phyloP scores from a whole-genome alignment of 1,140 invertebrate genomes.

The Agraylea sexmaculata region DNA sequence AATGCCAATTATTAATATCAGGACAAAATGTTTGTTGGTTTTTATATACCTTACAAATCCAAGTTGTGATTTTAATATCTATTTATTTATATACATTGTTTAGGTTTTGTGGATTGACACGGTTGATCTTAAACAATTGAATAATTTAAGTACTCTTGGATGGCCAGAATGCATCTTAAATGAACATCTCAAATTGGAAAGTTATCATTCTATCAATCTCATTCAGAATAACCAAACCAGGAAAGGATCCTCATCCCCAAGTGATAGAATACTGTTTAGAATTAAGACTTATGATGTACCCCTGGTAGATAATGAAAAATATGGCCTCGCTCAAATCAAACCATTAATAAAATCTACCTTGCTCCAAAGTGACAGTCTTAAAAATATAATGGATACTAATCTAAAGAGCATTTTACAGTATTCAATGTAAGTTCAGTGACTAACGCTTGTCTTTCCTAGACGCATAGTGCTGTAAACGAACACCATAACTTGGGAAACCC shows the following conservation, averaged over 20 bases:
- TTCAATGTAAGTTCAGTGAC: slow-evolving; percentile 11
- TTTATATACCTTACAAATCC: no score
- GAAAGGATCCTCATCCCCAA: slow-evolving; percentile 1
- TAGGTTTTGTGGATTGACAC: no score
- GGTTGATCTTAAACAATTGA: no score
- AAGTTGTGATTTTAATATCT: no score
- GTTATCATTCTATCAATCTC: no score
- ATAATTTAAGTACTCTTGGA: no score
- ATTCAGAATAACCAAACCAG: slow-evolving; percentile 5
- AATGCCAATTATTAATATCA: slow-evolving; percentile 10
- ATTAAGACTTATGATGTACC: slow-evolving; percentile 18
- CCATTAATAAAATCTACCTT: slow-evolving; percentile 12
- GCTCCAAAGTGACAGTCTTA: slow-evolving; percentile 8
- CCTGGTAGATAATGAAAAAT: slow-evolving; percentile 5
- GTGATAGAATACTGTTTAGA: slow-evolving; percentile 10
- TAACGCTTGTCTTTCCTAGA: no score
- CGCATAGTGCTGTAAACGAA: no score
- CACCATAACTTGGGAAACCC: no score
- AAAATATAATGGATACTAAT: slow-evolving; percentile 13
- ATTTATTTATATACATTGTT: no score
- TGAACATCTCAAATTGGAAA: no score
- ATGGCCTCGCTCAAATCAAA: neutral
- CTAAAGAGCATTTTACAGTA: slow-evolving; percentile 11
- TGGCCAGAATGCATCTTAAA: no score
- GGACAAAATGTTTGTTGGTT: slow-evolving; percentile 17